Evolutionary conservation across 2,113 vertebrate species (phyloP).

Genomic region (Gadus chalcogrammus): DNA sequence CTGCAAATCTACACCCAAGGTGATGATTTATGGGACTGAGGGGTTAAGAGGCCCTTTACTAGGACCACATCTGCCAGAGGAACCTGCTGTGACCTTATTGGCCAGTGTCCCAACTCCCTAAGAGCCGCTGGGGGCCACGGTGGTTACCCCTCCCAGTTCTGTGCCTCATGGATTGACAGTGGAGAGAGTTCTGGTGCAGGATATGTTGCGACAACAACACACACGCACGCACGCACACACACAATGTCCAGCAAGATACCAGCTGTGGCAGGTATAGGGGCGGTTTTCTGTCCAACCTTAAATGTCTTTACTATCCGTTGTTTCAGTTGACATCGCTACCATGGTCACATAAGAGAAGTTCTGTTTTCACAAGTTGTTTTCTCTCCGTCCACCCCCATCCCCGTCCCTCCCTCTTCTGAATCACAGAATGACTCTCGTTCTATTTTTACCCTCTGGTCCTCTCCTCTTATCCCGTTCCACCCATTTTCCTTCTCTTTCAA

Average conservation of each 20-base stretch:
- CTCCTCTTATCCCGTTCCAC: slow-evolving; percentile 65
- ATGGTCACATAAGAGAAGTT: slow-evolving; percentile 60
- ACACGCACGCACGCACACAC: not conserved
- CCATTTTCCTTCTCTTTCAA: slow-evolving; percentile 58
- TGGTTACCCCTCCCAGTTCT: slow-evolving; percentile 49
- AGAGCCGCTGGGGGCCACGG: slow-evolving; percentile 37
- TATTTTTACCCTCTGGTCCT: slow-evolving; percentile 74
- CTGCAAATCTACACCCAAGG: no score
- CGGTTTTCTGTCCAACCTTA: slow-evolving; percentile 9
- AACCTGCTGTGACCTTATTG: slow-evolving; percentile 46
- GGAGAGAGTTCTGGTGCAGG: slow-evolving; percentile 32
- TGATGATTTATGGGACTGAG: not conserved
- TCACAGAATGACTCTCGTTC: slow-evolving; percentile 70
- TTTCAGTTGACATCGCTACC: slow-evolving; percentile 31
- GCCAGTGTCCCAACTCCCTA: slow-evolving; percentile 41
- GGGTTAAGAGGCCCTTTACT: slow-evolving; percentile 57
- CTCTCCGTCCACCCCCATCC: slow-evolving; percentile 36
- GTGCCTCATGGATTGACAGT: slow-evolving; percentile 42
- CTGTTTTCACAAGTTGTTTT: slow-evolving; percentile 70
- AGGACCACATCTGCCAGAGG: slow-evolving; percentile 37
- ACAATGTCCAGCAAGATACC: not conserved
- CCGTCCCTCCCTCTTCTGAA: slow-evolving; percentile 51
- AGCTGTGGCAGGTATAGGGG: slow-evolving; percentile 9
- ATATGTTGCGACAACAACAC: slow-evolving; percentile 12
- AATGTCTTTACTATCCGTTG: no score